A percentile compares a stretch with the other conserved stretches of the same genome.
These are phyloP conservation scores for Geothlypis trichas DNA, from an alignment of 2,113 vertebrate genomes.

Conservation along the genomic window DNA sequence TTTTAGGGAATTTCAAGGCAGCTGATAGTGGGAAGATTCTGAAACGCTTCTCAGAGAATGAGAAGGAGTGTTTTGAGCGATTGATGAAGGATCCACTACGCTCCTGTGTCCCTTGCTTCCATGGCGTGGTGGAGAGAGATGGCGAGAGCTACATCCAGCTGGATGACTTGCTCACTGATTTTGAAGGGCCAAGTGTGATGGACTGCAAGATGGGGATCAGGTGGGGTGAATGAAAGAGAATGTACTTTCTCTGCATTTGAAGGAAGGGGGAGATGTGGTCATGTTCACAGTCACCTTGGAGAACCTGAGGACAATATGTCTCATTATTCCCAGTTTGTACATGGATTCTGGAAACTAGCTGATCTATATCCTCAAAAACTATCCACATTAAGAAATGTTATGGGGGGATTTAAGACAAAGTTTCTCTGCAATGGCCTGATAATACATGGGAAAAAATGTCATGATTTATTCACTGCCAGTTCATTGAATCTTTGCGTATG, in stretches of 20 bases:
- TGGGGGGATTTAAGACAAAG: background rate
- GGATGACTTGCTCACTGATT: constrained; percentile 88
- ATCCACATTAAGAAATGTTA: background rate
- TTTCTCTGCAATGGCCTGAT: background rate
- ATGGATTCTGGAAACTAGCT: background rate
- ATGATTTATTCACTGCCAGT: background rate
- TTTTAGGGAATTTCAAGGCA: constrained; percentile 92
- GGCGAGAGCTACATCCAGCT: constrained; percentile 91
- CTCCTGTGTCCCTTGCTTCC: constrained; percentile 86
- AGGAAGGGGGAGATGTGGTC: background rate
- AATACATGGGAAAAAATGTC: background rate
- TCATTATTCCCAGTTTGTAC: background rate
- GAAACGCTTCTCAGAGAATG: constrained; percentile 92
- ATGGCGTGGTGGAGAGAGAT: constrained; percentile 88
- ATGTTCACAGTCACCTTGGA: background rate
- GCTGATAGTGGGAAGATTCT: constrained; percentile 91
- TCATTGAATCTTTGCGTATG: background rate
- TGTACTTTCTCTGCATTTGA: background rate
- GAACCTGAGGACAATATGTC: background rate
- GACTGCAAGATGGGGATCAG: constrained; percentile 98
- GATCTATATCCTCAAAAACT: background rate
- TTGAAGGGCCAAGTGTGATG: constrained; percentile 92
- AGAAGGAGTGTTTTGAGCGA: constrained; percentile 87
- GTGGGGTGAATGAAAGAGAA: constrained; percentile 61
- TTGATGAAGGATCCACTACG: constrained; percentile 83